phyloP scores from a whole-genome alignment of 2,888 invertebrate species.

The Incurvaria masculella region DNA sequence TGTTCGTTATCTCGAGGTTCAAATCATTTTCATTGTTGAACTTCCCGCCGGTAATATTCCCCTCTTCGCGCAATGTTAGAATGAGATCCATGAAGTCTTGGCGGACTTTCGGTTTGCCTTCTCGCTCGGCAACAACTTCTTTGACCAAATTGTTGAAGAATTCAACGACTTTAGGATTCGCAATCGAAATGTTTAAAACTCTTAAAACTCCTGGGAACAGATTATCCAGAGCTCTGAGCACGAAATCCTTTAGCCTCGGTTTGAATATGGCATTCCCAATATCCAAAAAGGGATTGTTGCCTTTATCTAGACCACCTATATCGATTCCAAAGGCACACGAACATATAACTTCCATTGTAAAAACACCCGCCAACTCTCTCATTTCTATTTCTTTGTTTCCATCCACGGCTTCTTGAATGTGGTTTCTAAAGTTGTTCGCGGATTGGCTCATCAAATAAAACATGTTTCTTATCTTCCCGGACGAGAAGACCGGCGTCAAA shows the following conservation, averaged over 20 bases:
- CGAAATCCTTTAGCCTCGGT: not conserved
- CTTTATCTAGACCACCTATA: not conserved
- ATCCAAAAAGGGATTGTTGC: not conserved
- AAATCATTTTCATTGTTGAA: not conserved
- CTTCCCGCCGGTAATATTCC: constrained; percentile 2
- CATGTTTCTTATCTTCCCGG: constrained; percentile 22
- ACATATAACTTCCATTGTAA: not conserved
- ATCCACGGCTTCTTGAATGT: not conserved
- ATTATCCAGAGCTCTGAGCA: not conserved
- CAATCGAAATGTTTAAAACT: not conserved
- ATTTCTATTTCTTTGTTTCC: not conserved
- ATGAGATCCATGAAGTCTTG: constrained; percentile 7
- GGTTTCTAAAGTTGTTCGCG: constrained; percentile 7
- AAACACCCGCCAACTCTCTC: not conserved
- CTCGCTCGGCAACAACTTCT: constrained; percentile 1
- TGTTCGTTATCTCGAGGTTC: constrained; percentile 13
- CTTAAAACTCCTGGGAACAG: constrained; percentile 3
- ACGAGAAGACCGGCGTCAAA: constrained; percentile 20
- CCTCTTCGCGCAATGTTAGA: not conserved
- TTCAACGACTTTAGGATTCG: not conserved
- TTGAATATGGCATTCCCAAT: constrained; percentile 1
- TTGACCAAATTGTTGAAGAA: constrained; percentile 3
- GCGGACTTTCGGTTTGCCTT: not conserved
- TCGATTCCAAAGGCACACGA: constrained; percentile 4
- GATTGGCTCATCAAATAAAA: constrained; percentile 19